These are phyloP conservation scores for Rhogogaster chlorosoma DNA, from an alignment of 2,888 invertebrate genomes.

Conservation along the genomic window DNA sequence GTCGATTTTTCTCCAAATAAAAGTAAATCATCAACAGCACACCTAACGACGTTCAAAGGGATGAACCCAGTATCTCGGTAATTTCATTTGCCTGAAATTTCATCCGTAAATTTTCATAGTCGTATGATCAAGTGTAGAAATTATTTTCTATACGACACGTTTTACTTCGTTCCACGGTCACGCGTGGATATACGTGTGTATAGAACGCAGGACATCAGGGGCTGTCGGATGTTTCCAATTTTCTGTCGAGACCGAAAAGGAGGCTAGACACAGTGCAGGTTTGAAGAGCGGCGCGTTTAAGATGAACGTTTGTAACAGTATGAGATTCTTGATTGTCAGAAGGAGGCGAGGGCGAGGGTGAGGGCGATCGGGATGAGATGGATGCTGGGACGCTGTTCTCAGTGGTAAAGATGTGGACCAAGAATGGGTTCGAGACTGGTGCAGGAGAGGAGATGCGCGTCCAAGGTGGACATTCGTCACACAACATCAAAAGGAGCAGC, in stretches of 20 bases:
- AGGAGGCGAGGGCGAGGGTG: slow-evolving; percentile 53
- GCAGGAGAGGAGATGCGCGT: slow-evolving; percentile 71
- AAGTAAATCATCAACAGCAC: background rate
- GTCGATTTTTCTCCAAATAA: slow-evolving; percentile 13
- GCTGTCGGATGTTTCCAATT: slow-evolving; percentile 67
- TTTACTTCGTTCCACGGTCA: slow-evolving; percentile 3
- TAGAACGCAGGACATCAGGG: slow-evolving; percentile 41
- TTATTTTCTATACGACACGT: background rate
- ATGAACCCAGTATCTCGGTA: background rate
- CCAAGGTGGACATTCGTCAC: slow-evolving; percentile 77
- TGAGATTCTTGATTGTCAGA: slow-evolving; percentile 56
- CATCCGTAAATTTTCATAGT: background rate
- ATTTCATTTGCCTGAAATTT: background rate
- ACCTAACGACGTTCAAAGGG: background rate
- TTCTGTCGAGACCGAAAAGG: slow-evolving; percentile 61
- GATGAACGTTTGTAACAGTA: slow-evolving; percentile 47
- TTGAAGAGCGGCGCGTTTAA: slow-evolving; percentile 23
- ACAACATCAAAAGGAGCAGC: slow-evolving; percentile 77
- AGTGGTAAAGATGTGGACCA: slow-evolving; percentile 46
- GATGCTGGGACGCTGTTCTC: slow-evolving; percentile 53
- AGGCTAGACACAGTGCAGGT: slow-evolving; percentile 30
- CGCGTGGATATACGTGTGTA: background rate
- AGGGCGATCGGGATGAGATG: slow-evolving; percentile 58
- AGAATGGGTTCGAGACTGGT: slow-evolving; percentile 49
- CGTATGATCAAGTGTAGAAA: background rate